A percentile compares a stretch with the other conserved stretches of the same genome.
phyloP scores from a whole-genome alignment of 2,888 invertebrate species.

The Idaea dimidiata region DNA sequence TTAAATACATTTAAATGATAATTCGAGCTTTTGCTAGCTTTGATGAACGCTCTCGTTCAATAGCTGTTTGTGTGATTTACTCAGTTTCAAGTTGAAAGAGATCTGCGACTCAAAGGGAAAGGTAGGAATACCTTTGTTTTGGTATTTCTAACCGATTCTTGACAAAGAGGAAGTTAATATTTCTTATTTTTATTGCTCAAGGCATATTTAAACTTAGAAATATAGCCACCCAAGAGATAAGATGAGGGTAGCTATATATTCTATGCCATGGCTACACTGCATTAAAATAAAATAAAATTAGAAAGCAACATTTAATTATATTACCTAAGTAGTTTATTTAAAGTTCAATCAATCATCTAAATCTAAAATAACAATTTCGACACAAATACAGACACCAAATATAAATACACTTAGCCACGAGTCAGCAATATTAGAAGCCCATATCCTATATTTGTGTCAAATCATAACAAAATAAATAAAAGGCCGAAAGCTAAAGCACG shows the following conservation, averaged over 20 bases:
- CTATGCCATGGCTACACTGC: no score
- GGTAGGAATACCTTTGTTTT: not conserved
- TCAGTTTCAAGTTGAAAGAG: not conserved
- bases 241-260: no score
- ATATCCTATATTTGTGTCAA: not conserved
- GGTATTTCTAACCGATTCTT: not conserved
- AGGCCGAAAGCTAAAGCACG: not conserved
- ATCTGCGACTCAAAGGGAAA: not conserved
- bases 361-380: no score
- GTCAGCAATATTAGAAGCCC: not conserved
- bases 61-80: not conserved
- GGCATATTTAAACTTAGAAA: no score
- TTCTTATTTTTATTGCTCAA: no score
- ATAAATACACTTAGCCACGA: no score
- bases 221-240: no score
- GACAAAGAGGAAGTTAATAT: not conserved
- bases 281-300: no score
- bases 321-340: no score
- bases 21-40: conserved; percentile 1
- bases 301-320: no score
- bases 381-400: no score
- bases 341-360: no score
- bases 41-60: not conserved
- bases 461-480: not conserved
- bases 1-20: not conserved